A percentile compares a stretch with the other conserved stretches of the same genome.
Evolutionary conservation across 2,888 invertebrate species (phyloP).

Genomic region (Eilema depressum): DNA sequence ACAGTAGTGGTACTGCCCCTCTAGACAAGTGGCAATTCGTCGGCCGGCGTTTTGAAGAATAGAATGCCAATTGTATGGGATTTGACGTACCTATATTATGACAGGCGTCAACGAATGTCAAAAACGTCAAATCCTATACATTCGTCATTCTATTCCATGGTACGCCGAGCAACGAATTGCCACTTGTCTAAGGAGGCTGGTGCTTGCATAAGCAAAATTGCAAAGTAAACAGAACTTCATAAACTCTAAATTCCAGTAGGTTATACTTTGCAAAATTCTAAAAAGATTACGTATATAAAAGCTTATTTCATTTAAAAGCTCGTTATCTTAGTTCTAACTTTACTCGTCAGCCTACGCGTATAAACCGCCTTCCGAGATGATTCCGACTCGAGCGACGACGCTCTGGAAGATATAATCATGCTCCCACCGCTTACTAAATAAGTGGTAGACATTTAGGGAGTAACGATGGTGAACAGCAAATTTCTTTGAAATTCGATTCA

Average conservation of each 20-base stretch:
- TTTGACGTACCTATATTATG: too few species aligned
- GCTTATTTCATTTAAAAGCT: conserved; percentile 50
- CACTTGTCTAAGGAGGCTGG: too few species aligned
- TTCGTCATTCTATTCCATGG: too few species aligned
- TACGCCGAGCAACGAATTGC: too few species aligned
- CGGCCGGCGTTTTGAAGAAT: too few species aligned
- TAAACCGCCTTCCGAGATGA: conserved; percentile 51
- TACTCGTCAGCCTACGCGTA: conserved; percentile 52
- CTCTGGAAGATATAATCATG: conserved; percentile 31
- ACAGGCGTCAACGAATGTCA: too few species aligned
- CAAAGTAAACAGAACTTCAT: not conserved
- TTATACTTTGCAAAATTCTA: conserved; percentile 28
- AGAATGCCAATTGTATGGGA: too few species aligned
- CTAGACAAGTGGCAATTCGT: too few species aligned
- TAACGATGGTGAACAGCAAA: not conserved
- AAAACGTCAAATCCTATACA: too few species aligned
- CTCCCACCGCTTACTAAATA: conserved; percentile 19
- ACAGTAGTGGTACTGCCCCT: too few species aligned
- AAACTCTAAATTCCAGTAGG: not conserved
- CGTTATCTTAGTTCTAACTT: conserved; percentile 55
- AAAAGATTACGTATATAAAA: conserved; percentile 45
- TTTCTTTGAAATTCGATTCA: conserved; percentile 16
- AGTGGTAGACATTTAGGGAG: conserved; percentile 13
- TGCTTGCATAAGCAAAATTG: not conserved
- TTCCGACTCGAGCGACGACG: conserved; percentile 37